These are phyloP conservation scores for Herminia tarsipennalis DNA, from an alignment of 2,888 invertebrate species.

Conservation along the genomic window DNA sequence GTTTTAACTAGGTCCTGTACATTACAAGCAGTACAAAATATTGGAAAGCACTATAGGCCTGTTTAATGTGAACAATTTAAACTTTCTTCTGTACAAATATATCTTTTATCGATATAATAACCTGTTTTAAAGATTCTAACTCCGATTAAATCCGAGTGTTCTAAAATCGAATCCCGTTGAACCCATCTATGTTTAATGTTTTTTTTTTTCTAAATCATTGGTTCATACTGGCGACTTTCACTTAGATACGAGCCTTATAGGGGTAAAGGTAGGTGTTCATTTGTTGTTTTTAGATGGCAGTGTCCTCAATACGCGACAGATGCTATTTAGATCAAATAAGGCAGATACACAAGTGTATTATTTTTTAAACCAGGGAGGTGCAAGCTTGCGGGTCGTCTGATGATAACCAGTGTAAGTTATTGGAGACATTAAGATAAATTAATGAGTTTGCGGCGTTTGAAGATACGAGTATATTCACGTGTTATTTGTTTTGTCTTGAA, in stretches of 20 bases:
- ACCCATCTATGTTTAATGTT: conserved; percentile 9
- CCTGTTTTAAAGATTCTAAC: conserved; percentile 16
- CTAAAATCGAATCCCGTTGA: conserved; percentile 10
- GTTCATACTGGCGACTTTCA: conserved; percentile 32
- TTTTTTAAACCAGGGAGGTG: too few species aligned
- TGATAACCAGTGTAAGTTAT: too few species aligned
- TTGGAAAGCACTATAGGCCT: too few species aligned
- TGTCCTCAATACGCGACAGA: conserved; percentile 12
- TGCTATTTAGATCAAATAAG: conserved; percentile 32
- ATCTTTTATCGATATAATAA: background rate
- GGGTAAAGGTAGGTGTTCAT: conserved; percentile 41
- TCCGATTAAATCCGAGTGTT: conserved; percentile 9
- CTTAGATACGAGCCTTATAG: conserved; percentile 29
- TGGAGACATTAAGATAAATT: too few species aligned
- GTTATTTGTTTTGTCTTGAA: too few species aligned
- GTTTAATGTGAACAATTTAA: background rate
- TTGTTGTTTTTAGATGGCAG: conserved; percentile 36
- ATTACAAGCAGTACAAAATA: background rate
- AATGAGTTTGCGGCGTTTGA: too few species aligned
- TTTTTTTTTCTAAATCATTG: conserved; percentile 5
- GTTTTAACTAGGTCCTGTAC: background rate
- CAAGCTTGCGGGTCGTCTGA: too few species aligned
- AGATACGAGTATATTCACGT: too few species aligned
- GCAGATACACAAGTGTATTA: conserved; percentile 12
- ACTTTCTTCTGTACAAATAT: too few species aligned